phyloP scores from a whole-genome alignment of 2,888 invertebrate genomes.

The Serripes groenlandicus region DNA sequence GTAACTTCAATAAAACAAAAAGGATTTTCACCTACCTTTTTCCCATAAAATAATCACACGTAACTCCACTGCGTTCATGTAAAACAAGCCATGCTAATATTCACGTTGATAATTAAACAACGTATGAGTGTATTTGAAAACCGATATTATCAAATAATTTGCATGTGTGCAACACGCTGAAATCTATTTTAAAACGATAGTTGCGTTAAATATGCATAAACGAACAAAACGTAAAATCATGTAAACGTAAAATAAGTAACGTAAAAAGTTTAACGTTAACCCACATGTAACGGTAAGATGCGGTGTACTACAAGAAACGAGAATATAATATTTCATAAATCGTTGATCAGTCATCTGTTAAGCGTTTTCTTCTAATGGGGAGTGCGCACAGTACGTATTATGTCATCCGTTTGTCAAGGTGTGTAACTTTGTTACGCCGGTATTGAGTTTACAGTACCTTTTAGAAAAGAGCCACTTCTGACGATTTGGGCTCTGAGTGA shows the following conservation, averaged over 20 bases:
- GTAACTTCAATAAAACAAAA: too few relatives aligned
- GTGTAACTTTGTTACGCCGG: neutral
- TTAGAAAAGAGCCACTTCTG: too few relatives aligned
- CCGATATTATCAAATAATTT: neutral
- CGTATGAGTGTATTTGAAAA: neutral
- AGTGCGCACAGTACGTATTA: neutral
- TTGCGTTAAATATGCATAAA: neutral
- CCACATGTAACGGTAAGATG: too few relatives aligned
- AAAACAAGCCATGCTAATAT: too few relatives aligned
- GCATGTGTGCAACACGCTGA: neutral
- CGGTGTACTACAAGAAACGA: too few relatives aligned
- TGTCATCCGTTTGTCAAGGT: neutral
- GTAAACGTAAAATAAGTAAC: too few relatives aligned
- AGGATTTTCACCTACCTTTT: too few relatives aligned
- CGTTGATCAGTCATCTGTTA: neutral
- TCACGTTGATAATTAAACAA: too few relatives aligned
- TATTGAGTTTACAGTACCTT: neutral
- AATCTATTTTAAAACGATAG: neutral
- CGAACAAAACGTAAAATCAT: neutral
- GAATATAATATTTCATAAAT: neutral
- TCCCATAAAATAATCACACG: too few relatives aligned
- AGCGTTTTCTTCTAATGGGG: neutral
- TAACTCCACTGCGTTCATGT: too few relatives aligned
- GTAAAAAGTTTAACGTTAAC: too few relatives aligned
- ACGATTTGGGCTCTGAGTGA: too few relatives aligned